These are phyloP conservation scores for Siniperca knerii DNA, from an alignment of 2,113 vertebrate species.

Conservation along the genomic window DNA sequence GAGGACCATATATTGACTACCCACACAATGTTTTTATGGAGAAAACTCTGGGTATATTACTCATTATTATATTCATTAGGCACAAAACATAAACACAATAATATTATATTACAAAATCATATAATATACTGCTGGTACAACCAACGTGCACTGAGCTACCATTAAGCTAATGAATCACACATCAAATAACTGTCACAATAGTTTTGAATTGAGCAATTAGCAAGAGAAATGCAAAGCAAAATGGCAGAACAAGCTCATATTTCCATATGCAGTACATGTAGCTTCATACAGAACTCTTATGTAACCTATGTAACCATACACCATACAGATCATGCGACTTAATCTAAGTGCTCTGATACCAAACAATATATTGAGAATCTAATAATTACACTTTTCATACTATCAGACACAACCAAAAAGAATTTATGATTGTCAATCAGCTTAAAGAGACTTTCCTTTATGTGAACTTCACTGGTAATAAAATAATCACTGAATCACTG, in stretches of 20 bases:
- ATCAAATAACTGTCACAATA: conserved; percentile 12
- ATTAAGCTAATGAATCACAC: conserved; percentile 7
- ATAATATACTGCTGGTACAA: not conserved
- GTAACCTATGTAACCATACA: too few species aligned
- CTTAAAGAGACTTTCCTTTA: too few species aligned
- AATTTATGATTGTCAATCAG: not conserved
- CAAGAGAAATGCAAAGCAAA: not conserved
- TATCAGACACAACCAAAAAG: not conserved
- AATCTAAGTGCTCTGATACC: not conserved
- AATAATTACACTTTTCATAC: not conserved
- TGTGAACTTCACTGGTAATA: too few species aligned
- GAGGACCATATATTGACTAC: not conserved
- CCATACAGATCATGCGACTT: not conserved
- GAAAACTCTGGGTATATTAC: not conserved
- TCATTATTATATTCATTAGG: not conserved
- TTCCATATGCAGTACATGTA: not conserved
- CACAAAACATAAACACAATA: not conserved
- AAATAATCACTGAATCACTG: too few species aligned
- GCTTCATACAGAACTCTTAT: not conserved
- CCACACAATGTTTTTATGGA: not conserved
- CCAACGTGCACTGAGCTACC: not conserved
- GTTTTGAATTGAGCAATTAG: conserved; percentile 11
- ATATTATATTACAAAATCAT: not conserved
- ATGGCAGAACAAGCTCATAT: not conserved
- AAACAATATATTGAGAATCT: too few species aligned